Conservation (phyloP, 2,113 vertebrate species). For the Sus scrofa region T2T-Sscrofa CM000824.6:208865501-208866000, state of each 20-base stretch:
- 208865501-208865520: neutral
- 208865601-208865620: neutral
- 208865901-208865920: neutral
- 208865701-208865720: neutral
- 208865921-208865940: neutral
- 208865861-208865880: neutral
- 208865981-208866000: neutral
- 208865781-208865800: neutral
- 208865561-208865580: neutral
- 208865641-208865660: neutral
- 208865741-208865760: neutral
- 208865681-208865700: neutral
- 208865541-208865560: neutral
- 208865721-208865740: neutral
- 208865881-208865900: neutral
- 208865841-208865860: neutral
- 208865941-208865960: neutral
- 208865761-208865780: neutral
- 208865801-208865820: neutral
- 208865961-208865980: neutral
- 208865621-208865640: neutral
- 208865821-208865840: neutral
- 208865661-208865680: neutral
- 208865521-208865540: neutral
- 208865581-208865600: neutral